Base-by-base conservation (phyloP, 2,888 invertebrate genomes). In the Ceratothoa steindachneri region DNA sequence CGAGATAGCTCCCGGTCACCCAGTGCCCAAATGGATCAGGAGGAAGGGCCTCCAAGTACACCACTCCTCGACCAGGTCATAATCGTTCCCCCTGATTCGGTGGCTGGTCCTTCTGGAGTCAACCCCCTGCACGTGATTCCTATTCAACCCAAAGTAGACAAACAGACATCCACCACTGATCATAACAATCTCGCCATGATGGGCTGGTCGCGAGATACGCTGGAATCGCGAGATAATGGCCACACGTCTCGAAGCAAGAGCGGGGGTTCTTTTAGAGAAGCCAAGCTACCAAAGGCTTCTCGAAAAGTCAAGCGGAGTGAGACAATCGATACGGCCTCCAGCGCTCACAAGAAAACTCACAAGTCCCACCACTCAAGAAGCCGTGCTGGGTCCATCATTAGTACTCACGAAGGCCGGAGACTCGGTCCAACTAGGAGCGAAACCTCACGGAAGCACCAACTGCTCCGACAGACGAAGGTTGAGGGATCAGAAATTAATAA, bases 391-490 rank as follows among this genome's bases (percentile, higher is more conserved):
- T 67, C 70, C 12, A 67, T 30, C 15, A 71, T 71, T 28, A 55
- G 53, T 28, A 30, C 67, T 2, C 65, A 68, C n/a, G 74, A 60
- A 1, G 65, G 31, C 9, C 67, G 80, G 28, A 73, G 73, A 28
- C 51, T 78, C 28, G 71, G 71, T 3, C 53, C 69, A 52, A 65
- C 69, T 4, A 69, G 80, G 15, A 88, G 87, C 4, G 89, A 89
- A 81, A 89, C 89, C 0, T 89, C 90, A 60, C 89, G 91, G 67
- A 87, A 91, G 60, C 91, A 92, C 82, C 89, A 91, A 67, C 86
- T 93, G 60, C 87, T 90, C 7, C 85, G 93, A 5, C 93, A 93
- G 82, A 89, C 90, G 80, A 90, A 90, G 66, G 89, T 93, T 41
- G 89, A 90, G 80, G 69, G 67, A 29, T 55, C 65, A 0, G 80